A percentile compares a stretch with the other conserved stretches of the same genome.
These are phyloP conservation scores for Sceloporus undulatus DNA, from an alignment of 2,113 vertebrate genomes.

Conservation along the genomic window DNA sequence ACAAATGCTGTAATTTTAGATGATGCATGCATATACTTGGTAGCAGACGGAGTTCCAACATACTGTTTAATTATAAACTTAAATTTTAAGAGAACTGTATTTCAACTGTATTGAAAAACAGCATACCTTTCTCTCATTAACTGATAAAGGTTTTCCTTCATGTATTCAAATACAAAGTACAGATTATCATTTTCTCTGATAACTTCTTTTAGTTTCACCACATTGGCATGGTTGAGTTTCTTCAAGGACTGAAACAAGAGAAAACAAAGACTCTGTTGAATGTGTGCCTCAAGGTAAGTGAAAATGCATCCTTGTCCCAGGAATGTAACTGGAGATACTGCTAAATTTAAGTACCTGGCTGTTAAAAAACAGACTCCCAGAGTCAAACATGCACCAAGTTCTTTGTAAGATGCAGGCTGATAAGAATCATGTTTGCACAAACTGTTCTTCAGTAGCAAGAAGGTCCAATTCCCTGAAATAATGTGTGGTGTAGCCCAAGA, in stretches of 20 bases:
- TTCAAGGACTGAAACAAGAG: conserved; percentile 82
- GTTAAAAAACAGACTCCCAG: neutral
- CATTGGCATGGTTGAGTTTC: conserved; percentile 86
- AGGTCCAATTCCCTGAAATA: neutral
- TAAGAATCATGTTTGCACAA: neutral
- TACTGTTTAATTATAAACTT: neutral
- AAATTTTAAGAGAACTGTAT: neutral
- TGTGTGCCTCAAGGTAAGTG: conserved; percentile 2
- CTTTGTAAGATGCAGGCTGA: neutral
- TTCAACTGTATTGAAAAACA: conserved; percentile 5
- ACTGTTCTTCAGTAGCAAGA: neutral
- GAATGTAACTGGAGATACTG: neutral
- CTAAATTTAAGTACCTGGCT: conserved; percentile 5
- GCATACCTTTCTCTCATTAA: conserved; percentile 88
- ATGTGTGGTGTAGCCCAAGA: neutral
- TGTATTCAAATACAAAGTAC: conserved; percentile 88
- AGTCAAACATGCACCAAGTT: neutral
- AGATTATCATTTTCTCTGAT: conserved; percentile 87
- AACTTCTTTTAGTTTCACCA: conserved; percentile 88
- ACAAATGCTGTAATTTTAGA: neutral
- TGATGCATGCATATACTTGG: neutral
- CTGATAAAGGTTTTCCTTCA: conserved; percentile 90
- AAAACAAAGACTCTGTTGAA: conserved; percentile 31
- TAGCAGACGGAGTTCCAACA: neutral
- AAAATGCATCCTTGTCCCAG: conserved; percentile 24